Conservation (phyloP, 1,140 invertebrate species). For the Diorhabda carinulata region DNA sequence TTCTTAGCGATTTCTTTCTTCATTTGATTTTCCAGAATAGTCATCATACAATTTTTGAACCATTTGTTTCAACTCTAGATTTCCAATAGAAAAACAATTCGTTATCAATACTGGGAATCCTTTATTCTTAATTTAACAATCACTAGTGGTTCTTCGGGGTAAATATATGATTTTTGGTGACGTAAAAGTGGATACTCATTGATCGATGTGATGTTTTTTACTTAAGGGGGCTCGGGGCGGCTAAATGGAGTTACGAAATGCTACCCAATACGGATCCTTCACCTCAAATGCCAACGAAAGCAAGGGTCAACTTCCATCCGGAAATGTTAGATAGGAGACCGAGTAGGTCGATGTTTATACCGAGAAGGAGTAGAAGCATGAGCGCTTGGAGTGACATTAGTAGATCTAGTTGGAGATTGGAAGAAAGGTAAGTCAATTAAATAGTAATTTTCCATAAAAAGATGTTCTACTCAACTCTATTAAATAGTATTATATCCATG, state of each 20-base stretch:
- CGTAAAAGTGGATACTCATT: no score
- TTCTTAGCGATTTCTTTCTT: no score
- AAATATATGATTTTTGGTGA: no score
- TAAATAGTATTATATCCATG: no score
- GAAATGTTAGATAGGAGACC: constrained; percentile 58
- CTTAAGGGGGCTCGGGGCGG: constrained; percentile 41
- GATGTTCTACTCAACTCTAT: no score
- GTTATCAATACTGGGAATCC: no score
- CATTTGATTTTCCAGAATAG: no score
- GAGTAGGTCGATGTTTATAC: constrained; percentile 53
- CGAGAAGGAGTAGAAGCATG: constrained; percentile 66
- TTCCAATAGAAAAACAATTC: no score
- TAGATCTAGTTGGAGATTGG: constrained; percentile 71
- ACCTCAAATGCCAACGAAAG: constrained; percentile 46
- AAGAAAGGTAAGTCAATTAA: constrained; percentile 65
- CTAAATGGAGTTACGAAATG: constrained; percentile 55
- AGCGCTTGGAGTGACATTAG: constrained; percentile 81
- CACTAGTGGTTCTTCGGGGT: no score
- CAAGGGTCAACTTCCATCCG: constrained; percentile 66
- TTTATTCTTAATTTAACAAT: no score
- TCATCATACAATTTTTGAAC: no score
- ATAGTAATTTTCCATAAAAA: background rate
- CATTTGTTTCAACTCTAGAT: no score
- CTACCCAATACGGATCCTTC: constrained; percentile 49
- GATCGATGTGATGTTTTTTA: constrained; percentile 10